Evolutionary conservation across 2,888 invertebrate species (phyloP).

Genomic region (Aspidapion aeneum): DNA sequence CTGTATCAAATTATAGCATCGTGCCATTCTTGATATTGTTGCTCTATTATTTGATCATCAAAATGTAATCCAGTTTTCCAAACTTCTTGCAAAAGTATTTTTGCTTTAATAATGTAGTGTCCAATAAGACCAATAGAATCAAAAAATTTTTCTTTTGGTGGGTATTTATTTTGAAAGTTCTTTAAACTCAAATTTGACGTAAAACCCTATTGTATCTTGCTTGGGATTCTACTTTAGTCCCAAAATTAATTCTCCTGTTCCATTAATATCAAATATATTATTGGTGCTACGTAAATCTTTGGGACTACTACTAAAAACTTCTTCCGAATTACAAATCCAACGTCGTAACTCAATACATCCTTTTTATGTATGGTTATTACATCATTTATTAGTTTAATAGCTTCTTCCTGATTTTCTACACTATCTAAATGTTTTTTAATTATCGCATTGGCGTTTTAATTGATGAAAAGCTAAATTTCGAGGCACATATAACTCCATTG

Average conservation of each 20-base stretch:
- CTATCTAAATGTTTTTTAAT: not conserved
- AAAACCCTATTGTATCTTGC: not conserved
- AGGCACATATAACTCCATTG: too few species aligned
- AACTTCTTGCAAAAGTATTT: not conserved
- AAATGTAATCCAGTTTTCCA: not conserved
- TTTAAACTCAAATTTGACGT: not conserved
- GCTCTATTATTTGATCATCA: not conserved
- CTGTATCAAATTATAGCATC: too few species aligned
- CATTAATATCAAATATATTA: not conserved
- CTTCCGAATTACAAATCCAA: not conserved
- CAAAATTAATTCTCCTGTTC: not conserved
- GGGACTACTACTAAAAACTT: not conserved
- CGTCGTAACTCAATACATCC: not conserved
- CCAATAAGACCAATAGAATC: not conserved
- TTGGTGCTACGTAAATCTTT: not conserved
- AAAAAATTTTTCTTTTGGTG: not conserved
- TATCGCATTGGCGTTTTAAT: too few species aligned
- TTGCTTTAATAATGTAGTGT: not conserved
- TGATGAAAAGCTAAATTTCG: too few species aligned
- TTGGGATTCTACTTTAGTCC: not conserved
- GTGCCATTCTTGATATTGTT: not conserved
- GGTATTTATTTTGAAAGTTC: not conserved
- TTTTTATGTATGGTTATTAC: not conserved
- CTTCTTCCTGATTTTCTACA: not conserved
- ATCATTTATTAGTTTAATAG: not conserved